These are phyloP conservation scores for Rhyzopertha dominica DNA, from an alignment of 1,140 invertebrate species.

Conservation along the genomic window DNA sequence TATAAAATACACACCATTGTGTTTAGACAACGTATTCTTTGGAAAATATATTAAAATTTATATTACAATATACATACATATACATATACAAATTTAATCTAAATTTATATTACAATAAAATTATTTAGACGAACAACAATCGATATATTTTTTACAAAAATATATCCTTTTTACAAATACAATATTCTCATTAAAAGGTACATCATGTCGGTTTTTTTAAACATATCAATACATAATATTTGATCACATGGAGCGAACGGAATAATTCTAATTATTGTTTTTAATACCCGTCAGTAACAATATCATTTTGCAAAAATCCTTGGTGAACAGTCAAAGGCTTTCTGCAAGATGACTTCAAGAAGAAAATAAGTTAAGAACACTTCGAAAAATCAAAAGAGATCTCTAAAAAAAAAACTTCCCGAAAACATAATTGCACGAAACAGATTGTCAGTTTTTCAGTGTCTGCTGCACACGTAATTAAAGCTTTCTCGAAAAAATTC, in stretches of 20 bases:
- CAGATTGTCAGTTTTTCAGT: too few relatives aligned
- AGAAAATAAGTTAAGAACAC: too few relatives aligned
- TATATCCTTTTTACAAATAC: slow-evolving; percentile 27
- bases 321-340: too few relatives aligned
- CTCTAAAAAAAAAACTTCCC: too few relatives aligned
- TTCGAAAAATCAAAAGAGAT: too few relatives aligned
- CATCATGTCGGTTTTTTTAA: slow-evolving; percentile 30
- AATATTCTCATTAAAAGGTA: slow-evolving; percentile 33
- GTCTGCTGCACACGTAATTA: too few relatives aligned
- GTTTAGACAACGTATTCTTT: slow-evolving; percentile 31
- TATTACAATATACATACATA: slow-evolving; percentile 34
- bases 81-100: slow-evolving; percentile 32
- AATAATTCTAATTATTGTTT: slow-evolving; percentile 40
- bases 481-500: too few relatives aligned
- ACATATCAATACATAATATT: slow-evolving; percentile 33
- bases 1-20: slow-evolving; percentile 38
- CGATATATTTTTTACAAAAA: slow-evolving; percentile 38
- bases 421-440: too few relatives aligned
- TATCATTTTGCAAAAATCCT: slow-evolving; percentile 15
- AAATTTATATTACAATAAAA: slow-evolving; percentile 37
- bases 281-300: slow-evolving; percentile 41
- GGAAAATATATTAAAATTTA: slow-evolving; percentile 40
- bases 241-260: slow-evolving; percentile 42
- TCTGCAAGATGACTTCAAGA: too few relatives aligned
- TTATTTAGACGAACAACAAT: slow-evolving; percentile 34